These are phyloP conservation scores for Lycia hirtaria DNA, from an alignment of 2,888 invertebrate genomes.

Conservation along the genomic window DNA sequence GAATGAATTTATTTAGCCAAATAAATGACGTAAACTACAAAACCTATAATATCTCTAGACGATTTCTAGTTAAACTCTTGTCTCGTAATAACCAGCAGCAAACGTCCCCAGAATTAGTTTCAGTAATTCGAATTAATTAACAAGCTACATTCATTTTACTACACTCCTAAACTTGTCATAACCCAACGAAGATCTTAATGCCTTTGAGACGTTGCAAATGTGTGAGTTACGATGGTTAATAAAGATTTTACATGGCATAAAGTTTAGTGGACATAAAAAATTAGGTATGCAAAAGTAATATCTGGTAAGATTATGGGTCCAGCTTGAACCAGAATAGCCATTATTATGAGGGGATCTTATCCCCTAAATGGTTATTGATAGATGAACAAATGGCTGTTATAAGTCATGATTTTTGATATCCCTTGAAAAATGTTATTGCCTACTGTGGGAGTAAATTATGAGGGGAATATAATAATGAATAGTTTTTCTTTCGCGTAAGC, in stretches of 20 bases:
- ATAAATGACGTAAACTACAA: no score
- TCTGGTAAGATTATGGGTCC: slow-evolving; percentile 7
- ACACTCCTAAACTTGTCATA: slow-evolving; percentile 18
- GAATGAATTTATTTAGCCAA: no score
- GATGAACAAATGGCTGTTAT: background rate
- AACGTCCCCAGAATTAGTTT: slow-evolving; percentile 1
- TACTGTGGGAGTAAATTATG: background rate
- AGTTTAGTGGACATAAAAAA: slow-evolving; percentile 28
- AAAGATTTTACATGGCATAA: slow-evolving; percentile 30
- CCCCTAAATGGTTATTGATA: slow-evolving; percentile 21
- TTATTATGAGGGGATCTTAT: slow-evolving; percentile 18
- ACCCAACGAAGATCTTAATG: slow-evolving; percentile 4
- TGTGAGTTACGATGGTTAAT: slow-evolving; percentile 20
- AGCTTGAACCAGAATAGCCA: slow-evolving; percentile 10
- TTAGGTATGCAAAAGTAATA: slow-evolving; percentile 27
- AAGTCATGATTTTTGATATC: background rate
- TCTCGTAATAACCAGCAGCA: background rate
- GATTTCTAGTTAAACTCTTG: no score
- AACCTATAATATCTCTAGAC: no score
- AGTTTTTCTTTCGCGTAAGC: background rate
- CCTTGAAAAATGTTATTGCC: no score
- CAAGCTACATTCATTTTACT: slow-evolving; percentile 17
- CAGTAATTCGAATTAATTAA: slow-evolving; percentile 25
- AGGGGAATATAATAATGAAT: background rate
- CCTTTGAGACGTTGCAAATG: slow-evolving; percentile 17